Conservation (phyloP, 2,113 vertebrate species). For the Leptobrachium leishanense region DNA sequence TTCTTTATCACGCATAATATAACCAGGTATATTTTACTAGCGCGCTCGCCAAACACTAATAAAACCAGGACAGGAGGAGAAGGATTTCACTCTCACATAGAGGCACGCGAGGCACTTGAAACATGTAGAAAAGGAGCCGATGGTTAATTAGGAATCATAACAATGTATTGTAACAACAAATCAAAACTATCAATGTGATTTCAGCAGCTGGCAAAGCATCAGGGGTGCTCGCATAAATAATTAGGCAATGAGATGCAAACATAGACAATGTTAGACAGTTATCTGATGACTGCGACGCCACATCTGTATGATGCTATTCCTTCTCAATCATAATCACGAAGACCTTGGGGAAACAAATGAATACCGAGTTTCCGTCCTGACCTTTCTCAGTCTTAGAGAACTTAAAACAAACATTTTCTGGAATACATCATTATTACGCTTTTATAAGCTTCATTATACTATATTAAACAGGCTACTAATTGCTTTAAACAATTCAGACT, state of each 20-base stretch:
- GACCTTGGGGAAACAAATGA: conserved; percentile 28
- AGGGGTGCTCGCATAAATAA: conserved; percentile 46
- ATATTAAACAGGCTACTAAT: no score
- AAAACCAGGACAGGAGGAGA: no score
- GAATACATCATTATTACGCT: not conserved
- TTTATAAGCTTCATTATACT: no score
- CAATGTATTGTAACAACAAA: conserved; percentile 39
- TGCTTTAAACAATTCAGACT: no score
- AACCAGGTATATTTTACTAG: no score
- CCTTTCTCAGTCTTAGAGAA: not conserved
- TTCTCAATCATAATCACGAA: conserved; percentile 43
- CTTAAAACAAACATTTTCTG: not conserved
- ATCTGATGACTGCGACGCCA: conserved; percentile 25
- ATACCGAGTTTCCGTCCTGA: not conserved
- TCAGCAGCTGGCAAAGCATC: conserved; percentile 44
- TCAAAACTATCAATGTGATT: conserved; percentile 43
- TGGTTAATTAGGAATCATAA: conserved; percentile 42
- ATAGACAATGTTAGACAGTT: conserved; percentile 29
- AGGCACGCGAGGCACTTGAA: no score
- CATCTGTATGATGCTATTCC: conserved; percentile 31
- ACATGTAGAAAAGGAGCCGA: conserved; percentile 11
- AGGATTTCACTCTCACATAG: no score
- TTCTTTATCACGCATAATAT: no score
- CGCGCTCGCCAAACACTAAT: no score
- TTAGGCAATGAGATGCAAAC: conserved; percentile 28